Conservation (phyloP, 2,888 invertebrate species). For the Hetaerina titia region DNA sequence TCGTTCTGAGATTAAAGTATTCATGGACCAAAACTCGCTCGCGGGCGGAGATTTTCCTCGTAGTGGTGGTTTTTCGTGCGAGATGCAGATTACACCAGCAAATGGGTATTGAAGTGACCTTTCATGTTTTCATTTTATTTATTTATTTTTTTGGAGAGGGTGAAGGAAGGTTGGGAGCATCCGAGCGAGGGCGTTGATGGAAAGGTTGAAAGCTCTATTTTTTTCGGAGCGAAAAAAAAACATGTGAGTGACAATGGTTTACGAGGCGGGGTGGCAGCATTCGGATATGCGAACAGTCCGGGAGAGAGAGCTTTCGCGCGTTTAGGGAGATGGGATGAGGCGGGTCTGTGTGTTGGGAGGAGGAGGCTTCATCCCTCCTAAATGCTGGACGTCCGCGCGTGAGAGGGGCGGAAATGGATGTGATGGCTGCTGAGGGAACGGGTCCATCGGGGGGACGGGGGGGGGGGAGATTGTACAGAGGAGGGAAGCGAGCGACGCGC, state of each 20-base stretch:
- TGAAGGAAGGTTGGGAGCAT: not conserved
- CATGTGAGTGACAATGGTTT: constrained; percentile 11
- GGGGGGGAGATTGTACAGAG: too few species aligned
- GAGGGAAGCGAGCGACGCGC: not conserved
- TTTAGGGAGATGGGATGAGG: not conserved
- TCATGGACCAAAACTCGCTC: not conserved
- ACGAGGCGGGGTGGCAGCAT: not conserved
- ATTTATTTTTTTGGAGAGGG: not conserved
- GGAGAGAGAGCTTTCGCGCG: not conserved
- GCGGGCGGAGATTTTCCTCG: not conserved
- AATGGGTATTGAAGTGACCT: constrained; percentile 26
- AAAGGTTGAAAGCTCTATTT: not conserved
- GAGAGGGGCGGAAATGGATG: not conserved
- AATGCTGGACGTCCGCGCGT: not conserved
- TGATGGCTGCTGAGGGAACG: not conserved
- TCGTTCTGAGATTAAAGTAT: not conserved
- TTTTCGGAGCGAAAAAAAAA: not conserved
- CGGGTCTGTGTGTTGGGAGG: not conserved
- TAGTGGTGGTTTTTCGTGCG: not conserved
- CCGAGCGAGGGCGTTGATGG: not conserved
- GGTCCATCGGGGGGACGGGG: too few species aligned
- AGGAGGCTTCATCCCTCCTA: not conserved
- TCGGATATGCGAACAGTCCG: not conserved
- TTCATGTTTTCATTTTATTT: not conserved
- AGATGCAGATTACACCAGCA: constrained; percentile 6